Base-by-base conservation (phyloP, 2,888 invertebrate genomes). In the Diarsia mendica region DNA sequence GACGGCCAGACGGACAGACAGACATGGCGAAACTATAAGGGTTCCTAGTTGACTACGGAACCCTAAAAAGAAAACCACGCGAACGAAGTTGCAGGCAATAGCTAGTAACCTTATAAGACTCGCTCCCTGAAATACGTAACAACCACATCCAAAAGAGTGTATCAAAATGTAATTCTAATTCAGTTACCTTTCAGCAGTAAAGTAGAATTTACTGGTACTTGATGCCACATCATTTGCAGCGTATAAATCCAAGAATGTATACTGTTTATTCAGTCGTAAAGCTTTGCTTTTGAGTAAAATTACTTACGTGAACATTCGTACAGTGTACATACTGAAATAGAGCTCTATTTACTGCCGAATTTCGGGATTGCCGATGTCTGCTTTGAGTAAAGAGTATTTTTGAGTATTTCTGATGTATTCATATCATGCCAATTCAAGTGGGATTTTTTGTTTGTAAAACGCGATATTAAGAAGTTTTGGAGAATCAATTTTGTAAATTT, bases 181-280 rank as follows among this genome's bases (percentile, higher is more conserved):
- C 46, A 53, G 64, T 66, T 46, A 51, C 15, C 46, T 75, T 33
- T 23, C 15, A 67, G 33, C 33, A 46, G 33, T 76, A 51, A 75
- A 76, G 20, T 20, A 15, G 20, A 53, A 39, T 61, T 67, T 67
- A 76, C 11, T 18, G 46, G 15, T 53, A 55, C n/a, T 58, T 48
- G n/a, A 58, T 46, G 64, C 58, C 72, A 64, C 39, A 67, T 72
- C 55, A 78, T 67, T 78, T 67, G 63, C 63, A 58, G 67, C 48
- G 39, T 39, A 60, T 48, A 72, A 64, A 72, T 78, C 63, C 67
- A 55, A 58, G 51, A 79, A 68, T 79, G 72, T 68, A 64, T 67
- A 79, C 51, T 72, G 64, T 72, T 79, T 79, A 72, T 72, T 60
- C 79, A 79, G 79, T 72, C 58, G 72, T 79, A 64, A 61, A 78